These are phyloP conservation scores for Silurus meridionalis DNA, from an alignment of 2,113 vertebrate genomes.

Conservation along the genomic window DNA sequence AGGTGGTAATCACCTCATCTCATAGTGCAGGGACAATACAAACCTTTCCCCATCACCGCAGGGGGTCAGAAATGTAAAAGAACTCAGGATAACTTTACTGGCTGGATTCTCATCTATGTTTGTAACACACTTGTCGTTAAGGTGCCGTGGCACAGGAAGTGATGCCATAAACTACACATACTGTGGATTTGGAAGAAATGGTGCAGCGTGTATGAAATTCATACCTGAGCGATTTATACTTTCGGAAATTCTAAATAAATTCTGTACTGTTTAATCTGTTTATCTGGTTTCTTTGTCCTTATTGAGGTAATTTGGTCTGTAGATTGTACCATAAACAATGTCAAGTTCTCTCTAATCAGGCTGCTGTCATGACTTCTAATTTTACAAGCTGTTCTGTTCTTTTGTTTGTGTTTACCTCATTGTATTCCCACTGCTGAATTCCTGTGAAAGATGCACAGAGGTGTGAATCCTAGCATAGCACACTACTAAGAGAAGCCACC, in stretches of 20 bases:
- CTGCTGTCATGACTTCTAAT: too few species aligned
- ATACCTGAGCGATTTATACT: not conserved
- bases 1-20: slow-evolving; percentile 23
- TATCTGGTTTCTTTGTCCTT: not conserved
- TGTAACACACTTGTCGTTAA: not conserved
- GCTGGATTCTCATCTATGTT: not conserved
- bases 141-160: not conserved
- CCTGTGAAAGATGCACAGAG: too few species aligned
- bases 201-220: not conserved
- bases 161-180: not conserved
- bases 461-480: not conserved
- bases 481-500: not conserved
- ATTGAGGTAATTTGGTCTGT: too few species aligned
- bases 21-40: slow-evolving; percentile 7
- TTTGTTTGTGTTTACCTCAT: not conserved
- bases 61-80: slow-evolving; percentile 58
- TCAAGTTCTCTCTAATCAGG: too few species aligned
- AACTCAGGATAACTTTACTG: not conserved
- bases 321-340: too few species aligned
- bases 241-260: too few species aligned
- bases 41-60: slow-evolving; percentile 6
- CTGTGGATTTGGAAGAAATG: not conserved
- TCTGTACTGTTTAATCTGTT: not conserved
- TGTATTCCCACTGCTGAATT: not conserved
- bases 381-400: not conserved